Base-by-base conservation (phyloP, 2,113 vertebrate species). In the Tragulus kanchil region DNA sequence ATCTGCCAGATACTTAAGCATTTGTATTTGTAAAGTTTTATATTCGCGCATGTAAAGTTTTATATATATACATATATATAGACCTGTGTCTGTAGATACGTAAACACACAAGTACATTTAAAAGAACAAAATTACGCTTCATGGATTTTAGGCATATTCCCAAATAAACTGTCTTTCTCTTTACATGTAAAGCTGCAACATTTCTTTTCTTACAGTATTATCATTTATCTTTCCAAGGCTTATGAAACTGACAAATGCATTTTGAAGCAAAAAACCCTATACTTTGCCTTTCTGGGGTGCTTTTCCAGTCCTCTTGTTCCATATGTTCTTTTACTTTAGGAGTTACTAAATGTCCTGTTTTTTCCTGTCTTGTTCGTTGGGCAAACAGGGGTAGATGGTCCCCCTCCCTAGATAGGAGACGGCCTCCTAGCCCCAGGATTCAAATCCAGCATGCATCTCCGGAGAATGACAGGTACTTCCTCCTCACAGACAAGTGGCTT, bases 381-480 rank as follows among this genome's bases (percentile, higher is more conserved):
- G 98, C 98, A 98, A 99, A 97, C 99, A 99, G 98, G 98, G 98
- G 97, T 99, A 99, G 98, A 98, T 99, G 98, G 98, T 99, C 98
- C 98, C 99, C 99, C 98, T 99, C 99, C 98, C 99, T 99, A 99
- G 99, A 99, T 99, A 99, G 99, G 99, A 99, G 99, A 99, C 99
- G 99, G 98, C 99, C 99, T 97, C 99, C 99, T 98, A 99, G 99
- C 98, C 99, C 99, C 99, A 99, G 99, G 99, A 99, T 99, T 99
- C 99, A 99, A 98, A 99, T 99, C 98, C 99, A 99, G 98, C 99
- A 99, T 98, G 99, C 99, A 89, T 99, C 99, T 99, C 99, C 99
- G 95, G 99, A 99, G 98, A 99, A 99, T 98, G 99, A 99, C 99
- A 99, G 99, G 99, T 99, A 99, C 98, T 87, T 98, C 97, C 98